These are phyloP conservation scores for Patella caerulea DNA, from an alignment of 2,888 invertebrate species.

Conservation along the genomic window DNA sequence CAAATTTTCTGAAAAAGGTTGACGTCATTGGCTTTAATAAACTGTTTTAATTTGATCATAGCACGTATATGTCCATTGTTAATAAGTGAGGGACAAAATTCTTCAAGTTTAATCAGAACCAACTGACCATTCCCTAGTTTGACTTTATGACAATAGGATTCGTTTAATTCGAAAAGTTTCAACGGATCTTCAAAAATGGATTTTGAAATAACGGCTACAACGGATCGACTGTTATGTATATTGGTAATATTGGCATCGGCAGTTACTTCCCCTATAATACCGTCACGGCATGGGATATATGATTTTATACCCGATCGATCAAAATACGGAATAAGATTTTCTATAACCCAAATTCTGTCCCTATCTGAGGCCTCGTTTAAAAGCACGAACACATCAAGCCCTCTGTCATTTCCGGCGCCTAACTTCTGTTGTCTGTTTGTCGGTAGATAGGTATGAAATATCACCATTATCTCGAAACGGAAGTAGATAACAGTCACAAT, in stretches of 20 bases:
- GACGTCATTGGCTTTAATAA: too few relatives aligned
- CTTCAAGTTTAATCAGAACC: background rate
- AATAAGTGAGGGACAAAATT: background rate
- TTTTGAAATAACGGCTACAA: background rate
- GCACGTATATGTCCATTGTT: too few relatives aligned
- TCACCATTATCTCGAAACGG: background rate
- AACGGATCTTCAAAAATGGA: background rate
- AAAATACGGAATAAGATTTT: background rate
- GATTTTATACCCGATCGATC: background rate
- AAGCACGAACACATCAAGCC: background rate
- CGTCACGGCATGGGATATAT: background rate
- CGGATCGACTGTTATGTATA: background rate
- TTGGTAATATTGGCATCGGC: background rate
- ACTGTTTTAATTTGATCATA: too few relatives aligned
- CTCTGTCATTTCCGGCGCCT: too few relatives aligned
- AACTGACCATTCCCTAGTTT: background rate
- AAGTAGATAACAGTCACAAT: background rate
- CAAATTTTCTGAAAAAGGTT: too few relatives aligned
- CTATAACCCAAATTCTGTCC: background rate
- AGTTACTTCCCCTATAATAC: background rate
- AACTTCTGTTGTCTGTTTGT: too few relatives aligned
- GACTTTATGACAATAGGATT: background rate
- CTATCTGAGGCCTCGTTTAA: background rate
- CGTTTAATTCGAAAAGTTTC: background rate
- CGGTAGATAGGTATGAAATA: background rate